Base-by-base conservation (phyloP, 2,888 invertebrate genomes). In the Ptychoptera albimana region DNA sequence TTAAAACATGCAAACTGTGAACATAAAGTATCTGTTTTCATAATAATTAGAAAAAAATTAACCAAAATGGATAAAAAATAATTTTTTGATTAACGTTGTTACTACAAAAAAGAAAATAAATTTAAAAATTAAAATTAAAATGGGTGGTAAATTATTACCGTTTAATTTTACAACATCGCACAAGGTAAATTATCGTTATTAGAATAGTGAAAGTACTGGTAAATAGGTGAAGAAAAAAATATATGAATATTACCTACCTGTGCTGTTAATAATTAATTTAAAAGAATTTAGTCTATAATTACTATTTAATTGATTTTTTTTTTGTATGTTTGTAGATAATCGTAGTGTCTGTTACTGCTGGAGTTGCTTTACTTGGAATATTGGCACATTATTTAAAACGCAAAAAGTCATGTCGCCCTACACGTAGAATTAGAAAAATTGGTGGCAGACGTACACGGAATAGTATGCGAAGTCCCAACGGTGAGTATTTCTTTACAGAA, bases 351-450 rank as follows among this genome's bases (percentile, higher is more conserved):
- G 51, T 66, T 30, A 59, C 63, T 8, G 73, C 75, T 37, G 85
- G 91, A 56, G 77, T 87, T 14, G 75, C 84, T 8, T 68, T 91
- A n/a, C 74, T 92, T 37, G 84, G 86, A 35, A 75, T 87, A 9
- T 64, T 92, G 30, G 86, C 91, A 37, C 75, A 81, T 52, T 86
- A 83, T 62, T 68, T 88, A 53, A 77, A 83, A 40, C 72, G 87
- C 45, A 70, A 79, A 46, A 73, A 80, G 57, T 74, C 75, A 11
- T 71, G 74, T 48, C 73, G 78, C 43, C 75, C 77, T 37, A 63
- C 74, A 1, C 59, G 67, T 35, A 75, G 77, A 54, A 69, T 72
- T 8, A 69, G 75, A 46, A 77, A 77, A 58, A 58, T 58, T 39
- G 60, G 61, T 0, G 70, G 79, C 38, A 68, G 77, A n/a, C 63